Conservation (phyloP, 2,797 vertebrate genomes). For the Meda fulgida region DNA sequence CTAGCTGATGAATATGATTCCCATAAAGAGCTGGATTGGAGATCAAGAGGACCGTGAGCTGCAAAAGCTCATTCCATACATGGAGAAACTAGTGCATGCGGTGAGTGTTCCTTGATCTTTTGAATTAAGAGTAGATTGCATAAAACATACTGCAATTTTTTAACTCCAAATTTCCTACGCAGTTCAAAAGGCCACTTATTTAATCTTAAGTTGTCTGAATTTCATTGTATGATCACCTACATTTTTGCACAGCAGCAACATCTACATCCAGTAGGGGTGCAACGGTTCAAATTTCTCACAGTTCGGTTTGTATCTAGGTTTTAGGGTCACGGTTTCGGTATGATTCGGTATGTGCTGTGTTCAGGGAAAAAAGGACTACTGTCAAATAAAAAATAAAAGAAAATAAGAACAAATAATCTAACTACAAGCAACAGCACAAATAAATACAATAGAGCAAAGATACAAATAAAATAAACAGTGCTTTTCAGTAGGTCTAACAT, state of each 20-base stretch:
- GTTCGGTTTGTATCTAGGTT: no score
- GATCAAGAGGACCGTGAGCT: slow-evolving; percentile 77
- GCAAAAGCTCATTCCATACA: slow-evolving; percentile 74
- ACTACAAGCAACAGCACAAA: no score
- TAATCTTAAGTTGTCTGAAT: neutral
- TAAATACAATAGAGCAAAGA: no score
- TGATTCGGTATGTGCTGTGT: no score
- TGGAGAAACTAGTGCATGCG: slow-evolving; percentile 75
- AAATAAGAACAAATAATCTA: no score
- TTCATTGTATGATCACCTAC: no score
- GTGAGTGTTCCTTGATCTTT: slow-evolving; percentile 65
- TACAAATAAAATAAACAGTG: no score
- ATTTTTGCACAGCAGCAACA: neutral
- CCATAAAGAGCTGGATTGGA: slow-evolving; percentile 79
- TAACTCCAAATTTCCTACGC: neutral
- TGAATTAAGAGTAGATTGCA: neutral
- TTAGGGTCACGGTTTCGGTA: no score
- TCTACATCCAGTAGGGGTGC: neutral
- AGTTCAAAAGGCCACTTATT: neutral
- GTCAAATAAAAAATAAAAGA: no score
- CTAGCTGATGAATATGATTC: slow-evolving; percentile 83
- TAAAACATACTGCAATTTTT: neutral
- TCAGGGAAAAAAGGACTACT: no score
- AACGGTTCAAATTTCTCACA: no score
- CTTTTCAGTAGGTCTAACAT: no score